Evolutionary conservation across 2,888 invertebrate genomes (phyloP).

Genomic region (Helicoverpa assulta): DNA sequence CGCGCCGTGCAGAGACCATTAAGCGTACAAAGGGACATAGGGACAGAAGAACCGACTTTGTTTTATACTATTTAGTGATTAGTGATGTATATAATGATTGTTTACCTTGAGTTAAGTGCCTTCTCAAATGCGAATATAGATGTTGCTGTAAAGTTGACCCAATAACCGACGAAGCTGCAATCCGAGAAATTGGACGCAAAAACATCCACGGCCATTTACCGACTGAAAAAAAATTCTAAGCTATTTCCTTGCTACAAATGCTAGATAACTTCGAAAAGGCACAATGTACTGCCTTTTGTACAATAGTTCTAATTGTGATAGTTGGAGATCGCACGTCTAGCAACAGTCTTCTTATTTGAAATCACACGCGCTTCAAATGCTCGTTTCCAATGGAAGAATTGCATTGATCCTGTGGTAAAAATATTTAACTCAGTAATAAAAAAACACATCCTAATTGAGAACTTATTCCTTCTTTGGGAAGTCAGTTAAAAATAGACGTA

Average conservation of each 20-base stretch:
- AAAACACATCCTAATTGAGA: too few relatives aligned
- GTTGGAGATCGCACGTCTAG: neutral
- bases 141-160: neutral
- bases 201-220: neutral
- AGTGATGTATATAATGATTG: too few relatives aligned
- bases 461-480: too few relatives aligned
- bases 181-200: neutral
- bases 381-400: conserved; percentile 7
- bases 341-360: conserved; percentile 1
- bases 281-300: neutral
- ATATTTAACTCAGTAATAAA: too few relatives aligned
- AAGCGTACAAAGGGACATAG: too few relatives aligned
- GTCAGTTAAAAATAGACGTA: too few relatives aligned
- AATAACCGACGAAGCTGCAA: neutral
- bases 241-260: neutral
- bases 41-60: too few relatives aligned
- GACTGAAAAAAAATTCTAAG: neutral
- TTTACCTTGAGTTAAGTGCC: too few relatives aligned
- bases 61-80: too few relatives aligned
- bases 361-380: conserved; percentile 1
- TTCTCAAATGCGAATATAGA: too few relatives aligned
- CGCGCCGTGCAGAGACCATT: too few relatives aligned
- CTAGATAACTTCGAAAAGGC: neutral
- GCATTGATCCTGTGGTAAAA: conserved; percentile 21
- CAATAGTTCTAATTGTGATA: conserved; percentile 9